Evolutionary conservation across 2,888 invertebrate species (phyloP).

Genomic region (Apodemia duryi): DNA sequence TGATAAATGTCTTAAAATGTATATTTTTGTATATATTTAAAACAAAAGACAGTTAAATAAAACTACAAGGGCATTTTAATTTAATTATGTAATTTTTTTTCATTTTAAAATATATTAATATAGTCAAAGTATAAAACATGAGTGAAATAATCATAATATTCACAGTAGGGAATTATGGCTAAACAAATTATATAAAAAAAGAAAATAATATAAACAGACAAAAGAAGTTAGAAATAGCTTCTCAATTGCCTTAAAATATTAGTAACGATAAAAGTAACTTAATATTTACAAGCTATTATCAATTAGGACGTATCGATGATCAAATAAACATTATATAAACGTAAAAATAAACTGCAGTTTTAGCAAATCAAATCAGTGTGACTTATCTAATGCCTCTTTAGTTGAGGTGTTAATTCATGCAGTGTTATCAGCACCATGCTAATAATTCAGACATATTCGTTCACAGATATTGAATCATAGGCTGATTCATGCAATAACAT

Average conservation of each 20-base stretch:
- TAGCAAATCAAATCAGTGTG: background rate
- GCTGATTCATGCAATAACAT: conserved; percentile 45
- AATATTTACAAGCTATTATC: background rate
- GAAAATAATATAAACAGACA: too few species aligned
- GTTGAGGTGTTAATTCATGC: conserved; percentile 11
- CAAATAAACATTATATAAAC: background rate
- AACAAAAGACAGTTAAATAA: too few species aligned
- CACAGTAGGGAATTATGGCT: too few species aligned
- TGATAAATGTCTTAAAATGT: too few species aligned
- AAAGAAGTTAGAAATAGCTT: too few species aligned
- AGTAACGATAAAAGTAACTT: background rate
- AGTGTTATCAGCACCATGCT: conserved; percentile 12
- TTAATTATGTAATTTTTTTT: too few species aligned
- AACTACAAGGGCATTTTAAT: too few species aligned
- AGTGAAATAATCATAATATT: too few species aligned
- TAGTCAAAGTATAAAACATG: too few species aligned
- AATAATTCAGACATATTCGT: background rate
- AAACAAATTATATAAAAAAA: too few species aligned
- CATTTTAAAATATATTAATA: too few species aligned
- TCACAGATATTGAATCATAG: conserved; percentile 33
- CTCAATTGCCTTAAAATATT: background rate
- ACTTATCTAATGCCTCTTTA: conserved; percentile 12
- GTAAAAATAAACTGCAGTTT: conserved; percentile 4
- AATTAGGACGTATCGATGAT: background rate
- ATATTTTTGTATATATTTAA: too few species aligned